Conservation (phyloP, 2,797 vertebrate species). For the Mycteria americana region DNA sequence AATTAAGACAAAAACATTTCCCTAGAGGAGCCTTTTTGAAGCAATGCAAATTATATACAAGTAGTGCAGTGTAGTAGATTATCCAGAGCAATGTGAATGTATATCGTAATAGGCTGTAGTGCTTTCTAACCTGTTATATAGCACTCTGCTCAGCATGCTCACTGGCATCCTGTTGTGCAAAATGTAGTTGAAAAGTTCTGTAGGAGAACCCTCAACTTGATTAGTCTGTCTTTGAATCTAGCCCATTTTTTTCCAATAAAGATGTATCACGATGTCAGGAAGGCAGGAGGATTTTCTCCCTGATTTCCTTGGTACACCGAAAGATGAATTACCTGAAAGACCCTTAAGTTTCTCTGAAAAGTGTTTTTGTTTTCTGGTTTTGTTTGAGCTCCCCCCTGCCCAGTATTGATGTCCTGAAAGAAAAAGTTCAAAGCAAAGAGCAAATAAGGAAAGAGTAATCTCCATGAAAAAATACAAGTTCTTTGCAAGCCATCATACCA, state of each 20-base stretch:
- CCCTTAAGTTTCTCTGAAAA: neutral
- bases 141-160: constrained; percentile 1
- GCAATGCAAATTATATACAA: neutral
- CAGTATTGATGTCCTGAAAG: neutral
- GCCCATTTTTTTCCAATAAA: neutral
- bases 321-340: neutral
- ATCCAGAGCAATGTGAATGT: neutral
- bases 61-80: neutral
- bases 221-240: neutral
- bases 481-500: neutral
- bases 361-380: neutral
- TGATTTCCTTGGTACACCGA: neutral
- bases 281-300: neutral
- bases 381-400: neutral
- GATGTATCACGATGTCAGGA: neutral
- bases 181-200: neutral
- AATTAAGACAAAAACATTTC: constrained; percentile 1
- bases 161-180: neutral
- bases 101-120: neutral
- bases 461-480: neutral
- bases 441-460: neutral
- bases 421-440: neutral
- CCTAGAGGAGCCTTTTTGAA: neutral
- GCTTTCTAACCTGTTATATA: constrained; percentile 16
- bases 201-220: neutral